Evolutionary conservation across 1,140 invertebrate species (phyloP), one percentile per base, ranked within the genome.

Genomic region (Steinernema feltiae): DNA sequence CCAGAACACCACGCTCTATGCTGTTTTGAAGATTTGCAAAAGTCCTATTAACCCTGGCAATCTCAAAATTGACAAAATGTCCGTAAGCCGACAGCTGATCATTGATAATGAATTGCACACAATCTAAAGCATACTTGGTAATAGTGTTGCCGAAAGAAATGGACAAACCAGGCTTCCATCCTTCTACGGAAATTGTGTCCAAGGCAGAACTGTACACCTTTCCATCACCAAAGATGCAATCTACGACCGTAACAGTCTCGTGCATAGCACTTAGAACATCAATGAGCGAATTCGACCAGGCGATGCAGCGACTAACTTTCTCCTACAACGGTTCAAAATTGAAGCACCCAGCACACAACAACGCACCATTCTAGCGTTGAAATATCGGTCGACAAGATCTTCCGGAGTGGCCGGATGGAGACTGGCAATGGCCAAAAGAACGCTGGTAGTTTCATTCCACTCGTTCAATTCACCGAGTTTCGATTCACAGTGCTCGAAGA

Each of bases 241-340:
- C 53, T 3, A 63, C 53, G 3, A 27, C 53, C 15, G 53, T 63
- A 15, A 63, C 12, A 3, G 53, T 63, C 2, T 63, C 53, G 24
- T 63, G 53, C 53, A 63, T 63, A 15, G 53, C 53, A 3, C 24
- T 12, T 7, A 63, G 53, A 63, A 63, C 53, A 3, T 63, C 53
- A 27, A 63, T 63, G 7, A 63, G 53, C 53, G 53, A 63, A 27
- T 27, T 63, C 53, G 53, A 63, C 53, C 53, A 63, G 53, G 15
- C 7, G 53, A 63, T 63, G 53, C 53, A 63, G 12, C 53, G 12
- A 21, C 53, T 63, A 21, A 63, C 53, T 27, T 63, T 63, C 24
- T 63, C 53, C 53, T 63, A 63, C 7, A 63, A 63, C 7, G 35
- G 15, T 63, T 17, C 3, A 63, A 63, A 3, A 3, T 15, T 27